Evolutionary conservation across 2,888 invertebrate species (phyloP).

Genomic region (Copidosoma aretas): DNA sequence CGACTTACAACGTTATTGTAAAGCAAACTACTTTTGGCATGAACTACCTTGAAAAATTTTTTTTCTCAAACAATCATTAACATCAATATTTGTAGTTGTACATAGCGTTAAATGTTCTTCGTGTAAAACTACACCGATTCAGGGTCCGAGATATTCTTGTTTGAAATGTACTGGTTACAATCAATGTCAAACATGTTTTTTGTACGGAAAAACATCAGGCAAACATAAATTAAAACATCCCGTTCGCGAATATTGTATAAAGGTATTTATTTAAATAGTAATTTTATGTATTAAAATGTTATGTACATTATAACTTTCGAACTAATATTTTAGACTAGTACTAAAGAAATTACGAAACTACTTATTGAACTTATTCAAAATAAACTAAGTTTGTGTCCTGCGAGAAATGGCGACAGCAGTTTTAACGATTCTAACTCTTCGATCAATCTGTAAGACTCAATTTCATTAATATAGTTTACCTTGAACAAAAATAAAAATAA

Average conservation of each 20-base stretch:
- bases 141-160: conserved; percentile 71
- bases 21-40: conserved; percentile 5
- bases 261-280: conserved; percentile 53
- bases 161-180: conserved; percentile 71
- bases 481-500: conserved; percentile 1
- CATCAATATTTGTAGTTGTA: conserved; percentile 59
- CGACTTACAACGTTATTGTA: too few species aligned
- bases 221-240: conserved; percentile 73
- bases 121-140: conserved; percentile 68
- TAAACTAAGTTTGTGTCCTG: conserved; percentile 58
- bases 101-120: conserved; percentile 70
- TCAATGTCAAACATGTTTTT: conserved; percentile 75
- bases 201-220: conserved; percentile 67
- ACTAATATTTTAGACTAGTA: conserved; percentile 51
- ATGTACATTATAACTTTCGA: not conserved
- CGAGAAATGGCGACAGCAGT: conserved; percentile 48
- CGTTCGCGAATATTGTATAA: conserved; percentile 70
- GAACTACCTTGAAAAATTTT: too few species aligned
- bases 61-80: not conserved
- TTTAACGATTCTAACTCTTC: conserved; percentile 51
- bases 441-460: conserved; percentile 46
- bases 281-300: conserved; percentile 12
- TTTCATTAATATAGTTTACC: conserved; percentile 20
- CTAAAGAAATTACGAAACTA: conserved; percentile 57
- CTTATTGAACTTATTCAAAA: conserved; percentile 58